Evolutionary conservation across 2,797 vertebrate genomes (phyloP), one percentile per base, ranked within the genome.

Genomic region (Distichodus sexfasciatus): DNA sequence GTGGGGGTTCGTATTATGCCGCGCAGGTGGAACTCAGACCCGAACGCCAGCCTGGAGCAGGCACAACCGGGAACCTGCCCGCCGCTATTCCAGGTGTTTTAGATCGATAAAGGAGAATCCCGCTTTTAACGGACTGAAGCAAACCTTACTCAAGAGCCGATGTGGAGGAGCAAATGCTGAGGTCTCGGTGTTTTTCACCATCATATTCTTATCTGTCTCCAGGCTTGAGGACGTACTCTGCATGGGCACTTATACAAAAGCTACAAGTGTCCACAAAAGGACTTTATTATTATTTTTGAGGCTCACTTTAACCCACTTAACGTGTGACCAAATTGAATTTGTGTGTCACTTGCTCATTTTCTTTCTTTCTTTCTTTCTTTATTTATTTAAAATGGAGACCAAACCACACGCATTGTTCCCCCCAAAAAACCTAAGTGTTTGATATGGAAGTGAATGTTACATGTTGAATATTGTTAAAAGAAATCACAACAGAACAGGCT

Each of bases 1-100:
- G 24, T 46, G 57, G 31, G 51, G 14, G 50, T 14, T 29, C 33
- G 53, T 54, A 58, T 74, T 66, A 46, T 36, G 62, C 66, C 47
- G 72, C 40, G 63, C 55, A 46, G 58, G 61, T 53, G 63, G 64
- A 24, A 48, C 43, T 72, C 28, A 35, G 47, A 51, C 53, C 24
- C 29, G 31, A 29, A 53, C 36, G 41, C 23, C 29, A 23, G 15
- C 54, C 26, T 38, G 50, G 36, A 60, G 40, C 50, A 38, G 47
- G 33, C 15, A 35, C 63, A 47, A 69, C 36, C 58, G 57, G 53
- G 24, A 71, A 11, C 41, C 35, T 46, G 19, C 55, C 38, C 8
- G 21, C 36, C 60, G 15, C 21, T 57, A 47, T 69, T 76, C 60
- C 73, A 78, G 63, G 76, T 76, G 73, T 78, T 74, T 71, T 46